Percentiles rank a stretch among this genome's conserved stretches.
phyloP scores from a whole-genome alignment of 1,140 invertebrate species.

The Gryon sp. region DNA sequence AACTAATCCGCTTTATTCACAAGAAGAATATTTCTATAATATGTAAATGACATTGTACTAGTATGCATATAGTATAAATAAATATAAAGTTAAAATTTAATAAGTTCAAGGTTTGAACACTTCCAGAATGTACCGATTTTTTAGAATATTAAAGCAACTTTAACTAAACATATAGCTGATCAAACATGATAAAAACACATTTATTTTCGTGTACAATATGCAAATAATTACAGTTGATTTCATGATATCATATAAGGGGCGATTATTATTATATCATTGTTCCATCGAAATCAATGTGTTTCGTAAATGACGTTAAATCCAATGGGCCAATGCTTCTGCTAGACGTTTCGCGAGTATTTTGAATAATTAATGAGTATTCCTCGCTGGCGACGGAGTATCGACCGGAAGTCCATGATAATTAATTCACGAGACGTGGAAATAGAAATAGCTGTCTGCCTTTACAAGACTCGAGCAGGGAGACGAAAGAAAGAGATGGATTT shows the following conservation, averaged over 20 bases:
- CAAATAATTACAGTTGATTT: neutral
- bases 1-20: neutral
- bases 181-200: no score
- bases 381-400: constrained; percentile 67
- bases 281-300: constrained; percentile 54
- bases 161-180: no score
- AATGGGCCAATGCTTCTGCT: constrained; percentile 59
- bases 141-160: no score
- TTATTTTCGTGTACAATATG: no score
- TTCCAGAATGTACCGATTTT: no score
- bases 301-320: constrained; percentile 49
- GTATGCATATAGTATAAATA: no score
- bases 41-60: no score
- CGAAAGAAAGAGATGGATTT: constrained; percentile 54
- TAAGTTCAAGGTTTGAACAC: no score
- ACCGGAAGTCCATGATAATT: constrained; percentile 69
- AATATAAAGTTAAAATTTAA: no score
- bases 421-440: constrained; percentile 71
- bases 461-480: constrained; percentile 16
- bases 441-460: constrained; percentile 66
- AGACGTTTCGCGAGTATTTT: constrained; percentile 60
- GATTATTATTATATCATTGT: constrained; percentile 32
- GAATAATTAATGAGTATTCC: constrained; percentile 66
- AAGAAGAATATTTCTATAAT: neutral
- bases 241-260: neutral